Evolutionary conservation across 2,888 invertebrate species (phyloP).

Genomic region (Allygus modestus): DNA sequence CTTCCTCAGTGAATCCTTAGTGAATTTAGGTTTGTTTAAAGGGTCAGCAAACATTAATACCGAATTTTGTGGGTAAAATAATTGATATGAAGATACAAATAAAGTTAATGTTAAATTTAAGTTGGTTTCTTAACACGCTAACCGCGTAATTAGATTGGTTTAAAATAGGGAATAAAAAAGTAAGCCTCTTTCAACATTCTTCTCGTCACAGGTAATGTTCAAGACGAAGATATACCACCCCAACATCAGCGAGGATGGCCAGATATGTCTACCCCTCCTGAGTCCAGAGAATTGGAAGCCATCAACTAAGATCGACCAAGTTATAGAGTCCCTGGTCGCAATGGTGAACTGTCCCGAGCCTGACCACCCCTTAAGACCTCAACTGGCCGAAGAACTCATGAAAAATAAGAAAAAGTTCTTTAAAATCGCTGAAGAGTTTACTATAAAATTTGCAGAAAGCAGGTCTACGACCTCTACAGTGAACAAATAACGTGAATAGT

Average conservation of each 20-base stretch:
- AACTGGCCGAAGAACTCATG: constrained; percentile 72
- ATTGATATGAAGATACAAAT: too few species aligned
- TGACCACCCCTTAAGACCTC: constrained; percentile 40
- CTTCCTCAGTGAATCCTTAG: too few species aligned
- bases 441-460: constrained; percentile 80
- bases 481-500: not conserved
- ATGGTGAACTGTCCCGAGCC: constrained; percentile 43
- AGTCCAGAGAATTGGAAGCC: constrained; percentile 49
- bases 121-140: too few species aligned
- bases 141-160: too few species aligned
- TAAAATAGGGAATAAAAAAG: not conserved
- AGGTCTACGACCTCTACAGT: constrained; percentile 17
- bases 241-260: constrained; percentile 41
- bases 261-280: constrained; percentile 36
- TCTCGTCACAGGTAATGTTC: constrained; percentile 11
- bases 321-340: constrained; percentile 30
- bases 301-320: constrained; percentile 34
- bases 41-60: too few species aligned
- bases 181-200: constrained; percentile 2
- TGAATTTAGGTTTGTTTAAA: too few species aligned
- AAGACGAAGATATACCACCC: constrained; percentile 52
- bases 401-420: constrained; percentile 81
- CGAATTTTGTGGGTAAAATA: too few species aligned
- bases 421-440: constrained; percentile 81
- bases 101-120: too few species aligned